Base-by-base conservation (phyloP, 2,113 vertebrate genomes). In the Gymnorhina tibicen region DNA sequence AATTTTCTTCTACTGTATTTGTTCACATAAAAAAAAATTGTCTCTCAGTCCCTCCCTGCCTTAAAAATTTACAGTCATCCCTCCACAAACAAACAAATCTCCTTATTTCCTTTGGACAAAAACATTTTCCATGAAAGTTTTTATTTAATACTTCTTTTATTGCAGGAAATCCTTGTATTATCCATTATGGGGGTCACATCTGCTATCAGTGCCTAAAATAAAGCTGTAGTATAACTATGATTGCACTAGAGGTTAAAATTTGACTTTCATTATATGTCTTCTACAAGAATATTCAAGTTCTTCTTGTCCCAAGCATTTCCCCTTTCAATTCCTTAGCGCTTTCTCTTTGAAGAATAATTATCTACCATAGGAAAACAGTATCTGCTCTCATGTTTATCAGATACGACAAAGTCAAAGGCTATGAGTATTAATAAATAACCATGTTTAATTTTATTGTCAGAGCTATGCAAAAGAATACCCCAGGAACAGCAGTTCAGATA, bases 81-180 rank as follows among this genome's bases (percentile, higher is more conserved):
- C 2, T 70, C 7, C 21, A n/a, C 9, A 68, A 87, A 47, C 17
- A 87, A 72, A 28, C 14, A 58, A 37, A 55, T 66, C 79, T 73
- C 35, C 11, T 5, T 60, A 41, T 84, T 93, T 91, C 10, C 47
- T 52, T 68, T 66, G n/a, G 41, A 67, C 15, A 62, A 93, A 70
- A 86, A 14, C 9, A 75, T 91, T 94, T 88, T 87, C 53, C 22
- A 27, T 35, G 2, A 72, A 24, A 95, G 21, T 58, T 95, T 94
- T 82, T 33, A 82, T 82, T 97, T 94, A 94, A 73, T 93, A 64
- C 41, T 91, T 97, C 82, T 97, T 97, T 97, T 84, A 92, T 96
- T 97, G 94, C 17, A 87, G 82, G 78, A 97, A 97, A 85, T 67
- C 67, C 44, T 95, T 69, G 14, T 56, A 46, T 42, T 95, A 75